phyloP scores from a whole-genome alignment of 23 tunicate species.

The Clavelina lepadiformis region DNA sequence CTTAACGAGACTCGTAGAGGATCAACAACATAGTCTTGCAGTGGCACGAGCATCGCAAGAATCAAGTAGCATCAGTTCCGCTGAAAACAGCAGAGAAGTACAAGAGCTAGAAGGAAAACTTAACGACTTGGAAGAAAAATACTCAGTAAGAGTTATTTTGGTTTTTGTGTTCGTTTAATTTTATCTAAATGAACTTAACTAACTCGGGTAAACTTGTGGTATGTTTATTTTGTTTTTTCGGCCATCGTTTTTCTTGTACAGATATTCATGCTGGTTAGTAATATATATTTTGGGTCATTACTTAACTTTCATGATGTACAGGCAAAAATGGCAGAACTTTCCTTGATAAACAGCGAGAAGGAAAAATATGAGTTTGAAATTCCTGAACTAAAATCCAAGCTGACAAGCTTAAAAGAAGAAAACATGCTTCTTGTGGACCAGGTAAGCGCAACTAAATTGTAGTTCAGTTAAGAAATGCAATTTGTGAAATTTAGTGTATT shows the following conservation, averaged over 20 bases:
- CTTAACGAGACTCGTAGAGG: conserved; percentile 37
- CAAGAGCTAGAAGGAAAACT: conserved; percentile 14
- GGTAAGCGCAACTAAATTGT: conserved; percentile 13
- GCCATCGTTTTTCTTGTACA: not conserved
- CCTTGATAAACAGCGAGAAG: conserved; percentile 18
- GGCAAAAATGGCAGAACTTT: conserved; percentile 45
- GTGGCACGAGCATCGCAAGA: conserved; percentile 26
- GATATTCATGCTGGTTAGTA: not conserved
- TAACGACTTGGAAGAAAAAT: conserved; percentile 16
- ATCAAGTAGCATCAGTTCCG: conserved; percentile 4
- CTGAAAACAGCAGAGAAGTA: conserved; percentile 9
- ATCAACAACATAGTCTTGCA: conserved; percentile 42
- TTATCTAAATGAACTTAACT: not conserved
- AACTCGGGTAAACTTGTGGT: not conserved
- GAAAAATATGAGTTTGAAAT: conserved; percentile 49
- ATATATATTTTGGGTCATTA: not conserved
- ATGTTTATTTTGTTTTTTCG: not conserved
- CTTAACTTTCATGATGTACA: too few relatives aligned
- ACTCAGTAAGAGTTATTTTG: conserved; percentile 2
- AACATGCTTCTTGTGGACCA: conserved; percentile 21
- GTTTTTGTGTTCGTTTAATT: not conserved
- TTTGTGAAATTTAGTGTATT: not conserved
- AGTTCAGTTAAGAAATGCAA: not conserved
- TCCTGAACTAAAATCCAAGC: conserved; percentile 29
- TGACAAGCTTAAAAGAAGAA: conserved; percentile 19